Evolutionary conservation across 2,797 vertebrate genomes (phyloP).

Genomic region (Nyctalus aviator): DNA sequence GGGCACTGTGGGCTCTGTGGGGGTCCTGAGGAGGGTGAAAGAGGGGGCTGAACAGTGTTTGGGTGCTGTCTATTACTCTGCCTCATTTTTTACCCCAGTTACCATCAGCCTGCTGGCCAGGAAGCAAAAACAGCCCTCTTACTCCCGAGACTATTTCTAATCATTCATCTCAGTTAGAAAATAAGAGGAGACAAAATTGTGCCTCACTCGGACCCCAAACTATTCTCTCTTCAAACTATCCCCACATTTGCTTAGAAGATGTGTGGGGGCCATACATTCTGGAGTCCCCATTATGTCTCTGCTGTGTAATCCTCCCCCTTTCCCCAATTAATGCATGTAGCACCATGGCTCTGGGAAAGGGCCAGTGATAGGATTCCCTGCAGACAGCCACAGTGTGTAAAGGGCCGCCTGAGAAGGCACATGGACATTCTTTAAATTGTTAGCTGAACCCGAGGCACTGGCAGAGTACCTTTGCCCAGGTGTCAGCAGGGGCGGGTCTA

Average conservation of each 20-base stretch:
- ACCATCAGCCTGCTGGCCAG: not conserved
- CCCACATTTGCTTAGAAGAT: not conserved
- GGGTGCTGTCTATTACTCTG: not conserved
- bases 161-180: not conserved
- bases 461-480: too few species aligned
- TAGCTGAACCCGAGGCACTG: too few species aligned
- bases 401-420: too few species aligned
- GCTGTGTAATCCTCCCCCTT: not conserved
- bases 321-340: rapidly evolving
- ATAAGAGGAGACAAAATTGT: not conserved
- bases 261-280: not conserved
- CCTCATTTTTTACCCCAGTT: not conserved
- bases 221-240: not conserved
- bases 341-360: not conserved
- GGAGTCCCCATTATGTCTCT: rapidly evolving
- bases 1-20: rapidly evolving
- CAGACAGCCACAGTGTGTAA: not conserved
- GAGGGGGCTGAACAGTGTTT: not conserved
- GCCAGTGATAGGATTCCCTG: not conserved
- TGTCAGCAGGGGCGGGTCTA: too few species aligned
- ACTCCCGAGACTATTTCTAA: not conserved
- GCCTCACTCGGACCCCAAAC: not conserved
- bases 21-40: rapidly evolving
- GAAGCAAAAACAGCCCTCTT: not conserved
- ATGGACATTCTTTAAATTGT: too few species aligned